A percentile compares a stretch with the other conserved stretches of the same genome.
Evolutionary conservation across 2,113 vertebrate species (phyloP).

Genomic region (Calypte anna): DNA sequence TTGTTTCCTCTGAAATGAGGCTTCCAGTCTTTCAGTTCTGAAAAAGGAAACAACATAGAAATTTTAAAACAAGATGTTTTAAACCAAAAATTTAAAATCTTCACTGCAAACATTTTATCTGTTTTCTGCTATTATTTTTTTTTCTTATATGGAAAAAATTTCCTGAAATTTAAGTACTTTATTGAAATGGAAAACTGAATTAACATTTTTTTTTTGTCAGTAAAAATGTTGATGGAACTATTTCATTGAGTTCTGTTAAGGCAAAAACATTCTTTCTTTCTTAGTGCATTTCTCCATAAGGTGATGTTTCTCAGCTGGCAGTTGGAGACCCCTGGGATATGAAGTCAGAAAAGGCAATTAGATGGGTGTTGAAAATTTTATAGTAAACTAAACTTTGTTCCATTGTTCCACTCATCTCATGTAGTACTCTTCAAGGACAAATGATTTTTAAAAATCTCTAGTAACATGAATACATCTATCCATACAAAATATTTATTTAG

Average conservation of each 20-base stretch:
- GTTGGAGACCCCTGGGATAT: background rate
- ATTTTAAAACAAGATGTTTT: background rate
- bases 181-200: background rate
- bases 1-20: background rate
- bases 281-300: background rate
- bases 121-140: background rate
- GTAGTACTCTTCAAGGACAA: background rate
- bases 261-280: background rate
- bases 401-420: background rate
- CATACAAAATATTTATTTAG: background rate
- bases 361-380: constrained; percentile 23
- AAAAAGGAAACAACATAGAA: background rate
- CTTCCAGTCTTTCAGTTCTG: background rate
- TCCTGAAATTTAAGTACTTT: background rate
- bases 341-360: constrained; percentile 21
- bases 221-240: background rate
- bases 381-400: background rate
- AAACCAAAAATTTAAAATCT: background rate
- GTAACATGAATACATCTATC: background rate
- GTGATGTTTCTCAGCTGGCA: background rate
- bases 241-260: background rate
- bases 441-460: background rate
- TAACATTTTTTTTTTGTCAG: background rate
- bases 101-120: background rate
- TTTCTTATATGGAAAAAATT: background rate